phyloP scores from a whole-genome alignment of 2,888 invertebrate species.

The Parnassius orleans region DNA sequence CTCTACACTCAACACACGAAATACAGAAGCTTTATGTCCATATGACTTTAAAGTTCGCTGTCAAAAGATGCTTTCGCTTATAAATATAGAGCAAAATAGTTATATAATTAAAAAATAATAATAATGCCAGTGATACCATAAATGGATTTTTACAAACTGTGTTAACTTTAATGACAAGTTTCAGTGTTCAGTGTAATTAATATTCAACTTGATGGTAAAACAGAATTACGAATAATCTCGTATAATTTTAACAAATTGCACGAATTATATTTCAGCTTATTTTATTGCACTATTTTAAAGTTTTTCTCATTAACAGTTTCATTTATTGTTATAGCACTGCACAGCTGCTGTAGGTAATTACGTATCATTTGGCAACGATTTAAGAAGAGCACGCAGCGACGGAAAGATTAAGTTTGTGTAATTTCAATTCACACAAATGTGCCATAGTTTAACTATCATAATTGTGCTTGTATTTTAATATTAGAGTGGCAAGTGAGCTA shows the following conservation, averaged over 20 bases:
- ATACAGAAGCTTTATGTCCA: too few relatives aligned
- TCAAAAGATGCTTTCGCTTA: too few relatives aligned
- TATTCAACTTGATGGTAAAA: slow-evolving; percentile 2
- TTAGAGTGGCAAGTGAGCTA: too few relatives aligned
- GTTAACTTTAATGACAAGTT: too few relatives aligned
- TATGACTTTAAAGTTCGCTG: too few relatives aligned
- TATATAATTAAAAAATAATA: too few relatives aligned
- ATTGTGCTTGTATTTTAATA: too few relatives aligned
- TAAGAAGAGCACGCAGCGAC: slow-evolving; percentile 17
- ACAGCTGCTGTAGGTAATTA: slow-evolving; percentile 24
- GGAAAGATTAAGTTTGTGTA: slow-evolving; percentile 14
- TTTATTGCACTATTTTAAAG: slow-evolving; percentile 24
- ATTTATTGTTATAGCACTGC: slow-evolving; percentile 21
- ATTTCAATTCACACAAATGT: slow-evolving; percentile 1
- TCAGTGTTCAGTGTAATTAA: not conserved
- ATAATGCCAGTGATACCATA: too few relatives aligned
- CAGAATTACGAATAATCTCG: slow-evolving; percentile 7
- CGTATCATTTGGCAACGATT: slow-evolving; percentile 27
- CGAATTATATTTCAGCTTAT: slow-evolving; percentile 19
- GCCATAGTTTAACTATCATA: too few relatives aligned
- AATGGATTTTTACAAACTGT: too few relatives aligned
- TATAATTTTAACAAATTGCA: slow-evolving; percentile 11
- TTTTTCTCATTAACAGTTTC: slow-evolving; percentile 26
- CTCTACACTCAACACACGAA: too few relatives aligned
- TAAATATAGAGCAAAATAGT: too few relatives aligned